Base-by-base conservation (phyloP, 1,140 invertebrate species). In the Leucophenga varia region DNA sequence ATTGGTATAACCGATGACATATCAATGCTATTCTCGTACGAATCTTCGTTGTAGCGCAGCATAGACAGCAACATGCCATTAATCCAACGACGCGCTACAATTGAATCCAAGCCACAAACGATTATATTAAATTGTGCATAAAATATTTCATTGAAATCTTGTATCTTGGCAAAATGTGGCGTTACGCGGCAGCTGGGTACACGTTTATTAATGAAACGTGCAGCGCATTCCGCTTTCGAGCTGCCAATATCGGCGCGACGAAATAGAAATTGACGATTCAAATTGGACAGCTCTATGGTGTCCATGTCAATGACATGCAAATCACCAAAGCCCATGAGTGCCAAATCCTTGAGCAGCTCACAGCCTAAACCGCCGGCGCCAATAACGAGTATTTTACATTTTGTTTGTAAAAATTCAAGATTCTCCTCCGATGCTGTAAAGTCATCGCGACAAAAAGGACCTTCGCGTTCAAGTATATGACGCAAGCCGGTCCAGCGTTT, bases 301-400 rank as follows among this genome's bases (percentile, higher is more conserved):
- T 98, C 95, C 95, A 97, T 97, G 74, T 98, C 95, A 49, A 98
- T 93, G 2, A 97, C 86, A 76, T 97, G 86, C 54, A 97, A 87
- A 59, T 95, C 84, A 55, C 84, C 82, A 73, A 97, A 96, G 4
- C 95, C 95, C 85, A 95, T 90, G 18, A 96, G 78, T 7, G 90
- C 91, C 54, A 98, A 78, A 79, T 96, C 88, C 80, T 98, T 97
- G 0, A 98, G 78, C 3, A 97, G 79, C 79, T 98, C 95, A 81
- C 95, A 98, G 1, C 95, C 95, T 8, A 97, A 78, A 17, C 95
- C 95, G 12, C 95, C 95, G 37, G 95, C 95, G 3, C 95, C 81
- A 30, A 97, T 87, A 9, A 97, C 85, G 3, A 97, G 78, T 16
- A 95, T 78, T 78, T 89, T 89, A 71, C 89, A 92, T 9, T 82